Percentiles rank a stretch among this genome's conserved stretches.
Conservation (phyloP, 2,797 vertebrate species). For the Cetoscarus ocellatus region DNA sequence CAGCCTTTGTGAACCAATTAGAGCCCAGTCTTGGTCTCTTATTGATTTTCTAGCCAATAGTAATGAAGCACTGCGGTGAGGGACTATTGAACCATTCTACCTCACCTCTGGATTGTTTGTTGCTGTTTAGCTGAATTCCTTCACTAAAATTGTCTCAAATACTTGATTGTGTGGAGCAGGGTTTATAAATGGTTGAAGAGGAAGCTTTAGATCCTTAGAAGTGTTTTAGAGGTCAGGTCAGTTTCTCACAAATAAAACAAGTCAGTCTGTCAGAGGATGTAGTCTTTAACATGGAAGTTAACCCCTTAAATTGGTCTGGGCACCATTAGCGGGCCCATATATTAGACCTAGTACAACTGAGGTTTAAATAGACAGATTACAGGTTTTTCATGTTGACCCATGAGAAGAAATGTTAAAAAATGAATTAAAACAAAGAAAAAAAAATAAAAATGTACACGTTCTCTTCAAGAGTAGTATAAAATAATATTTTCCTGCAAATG, state of each 20-base stretch:
- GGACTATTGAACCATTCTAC: slow-evolving; percentile 54
- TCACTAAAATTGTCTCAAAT: slow-evolving; percentile 55
- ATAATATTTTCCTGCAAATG: slow-evolving; percentile 1
- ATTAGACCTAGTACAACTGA: not conserved
- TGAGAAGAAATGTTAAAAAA: no score
- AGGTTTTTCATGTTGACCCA: not conserved
- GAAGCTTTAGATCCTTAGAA: slow-evolving; percentile 13
- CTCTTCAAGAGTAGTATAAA: not conserved
- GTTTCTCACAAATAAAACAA: slow-evolving; percentile 18
- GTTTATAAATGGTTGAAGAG: slow-evolving; percentile 20
- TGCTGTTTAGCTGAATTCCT: slow-evolving; percentile 62
- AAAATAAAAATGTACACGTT: no score
- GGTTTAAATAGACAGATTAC: not conserved
- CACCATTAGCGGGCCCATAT: not conserved
- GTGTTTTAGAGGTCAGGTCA: slow-evolving; percentile 6
- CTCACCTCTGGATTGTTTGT: slow-evolving; percentile 46
- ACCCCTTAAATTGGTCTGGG: slow-evolving; percentile 1
- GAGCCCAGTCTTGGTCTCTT: slow-evolving; percentile 48
- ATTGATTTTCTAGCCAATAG: slow-evolving; percentile 82
- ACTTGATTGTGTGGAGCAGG: slow-evolving; percentile 35
- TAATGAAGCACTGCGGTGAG: slow-evolving; percentile 62
- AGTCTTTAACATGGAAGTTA: slow-evolving; percentile 19
- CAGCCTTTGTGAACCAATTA: slow-evolving; percentile 74
- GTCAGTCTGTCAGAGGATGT: slow-evolving; percentile 7
- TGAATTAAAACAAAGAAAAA: no score